These are phyloP conservation scores for Eulemur rufifrons DNA, from an alignment of 2,113 vertebrate genomes.

Conservation along the genomic window DNA sequence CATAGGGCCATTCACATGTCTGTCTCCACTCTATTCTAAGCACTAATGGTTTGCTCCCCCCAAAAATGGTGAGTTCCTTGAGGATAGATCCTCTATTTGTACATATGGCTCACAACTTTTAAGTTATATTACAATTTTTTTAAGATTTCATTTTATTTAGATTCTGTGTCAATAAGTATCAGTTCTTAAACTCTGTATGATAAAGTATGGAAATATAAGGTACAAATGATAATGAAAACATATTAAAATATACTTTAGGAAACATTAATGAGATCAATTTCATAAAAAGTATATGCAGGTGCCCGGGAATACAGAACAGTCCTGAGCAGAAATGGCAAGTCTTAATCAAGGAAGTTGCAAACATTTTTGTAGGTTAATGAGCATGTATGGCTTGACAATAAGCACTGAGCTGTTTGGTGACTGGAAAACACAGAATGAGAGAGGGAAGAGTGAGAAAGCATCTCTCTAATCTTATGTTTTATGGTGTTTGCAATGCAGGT, in stretches of 20 bases:
- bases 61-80: not conserved
- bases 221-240: not conserved
- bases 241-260: not conserved
- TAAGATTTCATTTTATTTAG: not conserved
- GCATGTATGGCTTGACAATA: not conserved
- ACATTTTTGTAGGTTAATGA: not conserved
- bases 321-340: slow-evolving; percentile 6
- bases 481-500: not conserved
- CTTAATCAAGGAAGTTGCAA: not conserved
- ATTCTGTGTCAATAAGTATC: not conserved
- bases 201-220: not conserved
- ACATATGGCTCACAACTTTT: not conserved
- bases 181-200: not conserved
- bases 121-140: not conserved
- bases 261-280: not conserved
- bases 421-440: not conserved
- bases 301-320: not conserved
- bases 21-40: not conserved
- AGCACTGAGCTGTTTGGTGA: not conserved
- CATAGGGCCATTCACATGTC: too few species aligned
- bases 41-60: not conserved
- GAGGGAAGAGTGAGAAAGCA: not conserved
- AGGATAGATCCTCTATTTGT: not conserved
- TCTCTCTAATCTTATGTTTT: not conserved
- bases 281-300: not conserved